Conservation (phyloP, 1,140 invertebrate species). For the Dryas iulia region DNA sequence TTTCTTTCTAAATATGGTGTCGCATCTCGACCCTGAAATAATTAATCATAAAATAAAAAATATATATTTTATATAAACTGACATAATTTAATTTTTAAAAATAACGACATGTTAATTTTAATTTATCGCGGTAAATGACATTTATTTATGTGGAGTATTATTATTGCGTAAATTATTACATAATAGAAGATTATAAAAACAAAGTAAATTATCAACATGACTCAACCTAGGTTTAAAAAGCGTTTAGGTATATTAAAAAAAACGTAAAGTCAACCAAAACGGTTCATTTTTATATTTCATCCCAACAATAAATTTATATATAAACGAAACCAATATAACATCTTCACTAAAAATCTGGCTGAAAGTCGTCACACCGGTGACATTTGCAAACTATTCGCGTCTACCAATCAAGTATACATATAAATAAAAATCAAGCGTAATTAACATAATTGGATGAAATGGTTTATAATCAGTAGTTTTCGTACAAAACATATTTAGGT, state of each 20-base stretch:
- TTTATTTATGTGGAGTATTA: no score
- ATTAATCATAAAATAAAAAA: neutral
- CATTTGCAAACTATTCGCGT: conserved; percentile 25
- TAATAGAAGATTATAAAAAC: no score
- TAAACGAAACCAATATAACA: neutral
- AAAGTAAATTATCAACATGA: no score
- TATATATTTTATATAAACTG: neutral
- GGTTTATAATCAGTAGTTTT: conserved; percentile 23
- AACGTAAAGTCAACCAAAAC: no score
- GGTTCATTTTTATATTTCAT: neutral
- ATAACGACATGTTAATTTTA: neutral
- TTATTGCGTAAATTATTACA: no score
- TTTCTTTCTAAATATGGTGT: conserved; percentile 97
- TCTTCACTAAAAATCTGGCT: conserved; percentile 10
- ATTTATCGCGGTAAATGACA: no score
- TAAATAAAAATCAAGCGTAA: conserved; percentile 29
- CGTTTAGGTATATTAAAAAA: no score
- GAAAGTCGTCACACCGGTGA: conserved; percentile 26
- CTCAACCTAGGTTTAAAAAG: no score
- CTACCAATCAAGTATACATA: conserved; percentile 25
- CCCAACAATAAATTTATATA: neutral
- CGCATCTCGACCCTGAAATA: conserved; percentile 92
- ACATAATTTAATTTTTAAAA: no score
- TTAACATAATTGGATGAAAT: conserved; percentile 36
- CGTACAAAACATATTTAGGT: conserved; percentile 13